Evolutionary conservation across 1,140 invertebrate genomes (phyloP).

Genomic region (Aradophagus sp.): DNA sequence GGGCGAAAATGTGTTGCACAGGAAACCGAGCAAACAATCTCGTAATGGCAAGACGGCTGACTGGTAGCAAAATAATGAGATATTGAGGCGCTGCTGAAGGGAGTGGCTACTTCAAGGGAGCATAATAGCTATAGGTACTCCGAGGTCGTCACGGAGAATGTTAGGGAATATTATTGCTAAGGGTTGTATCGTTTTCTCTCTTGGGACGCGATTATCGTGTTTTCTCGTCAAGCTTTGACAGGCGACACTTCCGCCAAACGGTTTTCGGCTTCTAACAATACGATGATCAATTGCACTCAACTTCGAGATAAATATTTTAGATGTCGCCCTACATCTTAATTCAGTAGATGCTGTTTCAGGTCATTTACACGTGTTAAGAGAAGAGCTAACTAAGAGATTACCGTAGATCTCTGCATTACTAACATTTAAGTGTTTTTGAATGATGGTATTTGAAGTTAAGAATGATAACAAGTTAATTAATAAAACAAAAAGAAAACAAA

Average conservation of each 20-base stretch:
- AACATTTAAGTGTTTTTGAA: too few species aligned
- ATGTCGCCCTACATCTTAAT: slow-evolving; percentile 13
- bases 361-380: background rate
- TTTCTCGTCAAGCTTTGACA: slow-evolving; percentile 55
- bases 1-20: slow-evolving; percentile 67
- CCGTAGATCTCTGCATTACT: too few species aligned
- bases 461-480: too few species aligned
- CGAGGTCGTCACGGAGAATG: slow-evolving; percentile 63
- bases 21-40: slow-evolving; percentile 73
- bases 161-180: slow-evolving; percentile 68
- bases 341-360: background rate
- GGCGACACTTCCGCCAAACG: slow-evolving; percentile 50
- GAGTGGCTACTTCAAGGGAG: slow-evolving; percentile 72
- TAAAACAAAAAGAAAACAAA: too few species aligned
- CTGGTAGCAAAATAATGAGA: slow-evolving; percentile 75
- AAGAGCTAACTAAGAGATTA: too few species aligned
- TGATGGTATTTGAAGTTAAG: too few species aligned
- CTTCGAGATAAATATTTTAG: slow-evolving; percentile 39
- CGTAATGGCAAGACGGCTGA: slow-evolving; percentile 73
- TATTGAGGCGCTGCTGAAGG: slow-evolving; percentile 72
- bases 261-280: slow-evolving; percentile 34
- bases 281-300: slow-evolving; percentile 43
- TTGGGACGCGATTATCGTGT: slow-evolving; percentile 71
- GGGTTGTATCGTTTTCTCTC: slow-evolving; percentile 73
- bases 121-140: slow-evolving; percentile 67